phyloP scores from a whole-genome alignment of 2,888 invertebrate genomes.

The Lepeophtheirus nordmannii region DNA sequence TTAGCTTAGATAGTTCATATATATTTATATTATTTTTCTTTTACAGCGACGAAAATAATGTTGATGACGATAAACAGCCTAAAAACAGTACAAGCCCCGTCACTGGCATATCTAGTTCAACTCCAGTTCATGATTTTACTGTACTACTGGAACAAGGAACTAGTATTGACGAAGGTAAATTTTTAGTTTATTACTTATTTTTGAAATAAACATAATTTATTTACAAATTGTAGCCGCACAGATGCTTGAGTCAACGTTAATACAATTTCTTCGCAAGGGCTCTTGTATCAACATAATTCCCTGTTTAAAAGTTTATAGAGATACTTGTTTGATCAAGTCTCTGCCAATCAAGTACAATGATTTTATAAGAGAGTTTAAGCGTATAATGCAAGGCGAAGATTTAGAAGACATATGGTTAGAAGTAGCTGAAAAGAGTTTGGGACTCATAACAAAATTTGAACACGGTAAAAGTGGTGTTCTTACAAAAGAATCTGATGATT shows the following conservation, averaged over 20 bases:
- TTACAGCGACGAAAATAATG: neutral
- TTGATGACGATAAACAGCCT: neutral
- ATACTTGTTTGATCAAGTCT: neutral
- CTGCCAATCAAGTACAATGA: slow-evolving; percentile 14
- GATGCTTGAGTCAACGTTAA: neutral
- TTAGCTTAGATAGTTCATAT: neutral
- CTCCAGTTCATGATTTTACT: neutral
- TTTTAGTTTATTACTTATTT: no score
- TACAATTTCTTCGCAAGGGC: neutral
- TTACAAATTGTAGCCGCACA: neutral
- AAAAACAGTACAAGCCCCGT: neutral
- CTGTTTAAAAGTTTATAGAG: slow-evolving; percentile 10
- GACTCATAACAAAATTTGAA: slow-evolving; percentile 10
- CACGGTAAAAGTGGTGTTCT: neutral
- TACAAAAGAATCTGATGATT: neutral
- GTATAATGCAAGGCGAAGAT: neutral
- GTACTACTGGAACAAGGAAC: neutral
- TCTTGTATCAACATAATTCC: neutral
- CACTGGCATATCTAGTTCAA: neutral
- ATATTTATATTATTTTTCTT: neutral
- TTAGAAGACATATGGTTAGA: neutral
- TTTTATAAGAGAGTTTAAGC: slow-evolving; percentile 10
- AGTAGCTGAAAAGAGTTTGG: neutral
- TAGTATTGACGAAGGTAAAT: neutral
- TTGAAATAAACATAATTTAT: neutral